Conservation (phyloP, 2,113 vertebrate genomes). For the Polypterus senegalus region DNA sequence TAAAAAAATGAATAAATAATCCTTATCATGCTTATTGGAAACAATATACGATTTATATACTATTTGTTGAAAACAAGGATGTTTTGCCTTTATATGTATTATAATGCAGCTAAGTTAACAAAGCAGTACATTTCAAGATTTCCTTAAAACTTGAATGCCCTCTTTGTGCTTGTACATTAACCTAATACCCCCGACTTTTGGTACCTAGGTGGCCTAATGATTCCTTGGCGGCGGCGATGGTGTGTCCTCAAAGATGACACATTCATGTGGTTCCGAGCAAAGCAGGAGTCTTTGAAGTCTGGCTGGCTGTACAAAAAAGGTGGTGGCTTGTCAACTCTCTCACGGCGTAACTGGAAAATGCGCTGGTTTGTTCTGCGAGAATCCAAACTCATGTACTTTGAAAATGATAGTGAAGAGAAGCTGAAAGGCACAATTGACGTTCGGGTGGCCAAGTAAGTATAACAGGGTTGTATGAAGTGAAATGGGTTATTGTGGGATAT, state of each 20-base stretch:
- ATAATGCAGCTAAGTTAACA: no score
- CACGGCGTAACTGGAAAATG: slow-evolving; percentile 86
- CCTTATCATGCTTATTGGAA: no score
- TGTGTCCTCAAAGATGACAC: slow-evolving; percentile 80
- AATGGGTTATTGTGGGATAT: no score
- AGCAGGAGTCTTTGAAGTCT: slow-evolving; percentile 74
- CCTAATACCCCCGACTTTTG: slow-evolving; percentile 10
- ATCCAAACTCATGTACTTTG: slow-evolving; percentile 80
- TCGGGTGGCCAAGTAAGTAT: slow-evolving; percentile 62
- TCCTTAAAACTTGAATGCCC: no score
- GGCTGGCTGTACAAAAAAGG: slow-evolving; percentile 89
- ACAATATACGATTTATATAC: no score
- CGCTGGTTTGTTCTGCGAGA: slow-evolving; percentile 86
- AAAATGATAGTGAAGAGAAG: slow-evolving; percentile 83
- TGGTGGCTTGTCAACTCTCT: slow-evolving; percentile 75
- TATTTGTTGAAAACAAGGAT: no score
- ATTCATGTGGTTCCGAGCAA: slow-evolving; percentile 84
- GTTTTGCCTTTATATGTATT: no score
- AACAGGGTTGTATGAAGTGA: no score
- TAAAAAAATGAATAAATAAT: no score
- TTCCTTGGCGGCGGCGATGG: slow-evolving; percentile 75
- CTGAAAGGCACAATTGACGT: slow-evolving; percentile 83
- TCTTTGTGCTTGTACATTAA: no score
- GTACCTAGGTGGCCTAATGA: slow-evolving; percentile 65
- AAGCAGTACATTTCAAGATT: no score